A percentile compares a stretch with the other conserved stretches of the same genome.
phyloP scores from a whole-genome alignment of 2,888 invertebrate species.

The Pristionchus entomophagus region DNA sequence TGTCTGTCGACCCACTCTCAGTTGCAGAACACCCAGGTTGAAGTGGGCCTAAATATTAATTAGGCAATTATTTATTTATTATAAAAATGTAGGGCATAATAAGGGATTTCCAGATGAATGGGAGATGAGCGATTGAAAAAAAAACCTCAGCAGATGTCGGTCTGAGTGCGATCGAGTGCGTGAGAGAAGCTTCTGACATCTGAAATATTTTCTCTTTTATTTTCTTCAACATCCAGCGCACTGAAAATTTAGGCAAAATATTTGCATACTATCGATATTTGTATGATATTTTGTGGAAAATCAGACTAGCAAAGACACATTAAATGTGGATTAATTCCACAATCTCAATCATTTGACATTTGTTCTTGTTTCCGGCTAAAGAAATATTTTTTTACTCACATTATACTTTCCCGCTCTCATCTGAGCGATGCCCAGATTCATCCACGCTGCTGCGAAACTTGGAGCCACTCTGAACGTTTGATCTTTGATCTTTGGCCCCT shows the following conservation, averaged over 20 bases:
- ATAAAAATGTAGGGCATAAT: too few species aligned
- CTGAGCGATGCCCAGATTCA: conserved; percentile 95
- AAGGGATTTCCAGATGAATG: too few species aligned
- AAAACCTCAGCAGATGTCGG: conserved; percentile 85
- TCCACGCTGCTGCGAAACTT: conserved; percentile 96
- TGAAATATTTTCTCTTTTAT: too few species aligned
- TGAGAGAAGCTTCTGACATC: not conserved
- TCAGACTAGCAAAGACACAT: too few species aligned
- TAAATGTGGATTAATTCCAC: not conserved
- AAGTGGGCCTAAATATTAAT: conserved; percentile 78
- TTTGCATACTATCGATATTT: too few species aligned
- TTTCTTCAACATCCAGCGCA: too few species aligned
- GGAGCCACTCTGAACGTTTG: conserved; percentile 78
- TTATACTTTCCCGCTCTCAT: conserved; percentile 79
- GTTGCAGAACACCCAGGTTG: conserved; percentile 93
- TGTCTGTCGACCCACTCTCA: conserved; percentile 85
- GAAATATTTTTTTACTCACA: conserved; percentile 48
- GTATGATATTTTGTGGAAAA: too few species aligned
- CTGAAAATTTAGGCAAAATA: not conserved
- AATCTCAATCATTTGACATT: not conserved
- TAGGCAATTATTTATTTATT: conserved; percentile 43
- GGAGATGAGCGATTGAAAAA: conserved; percentile 80
- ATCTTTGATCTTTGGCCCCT: not conserved
- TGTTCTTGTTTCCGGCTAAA: too few species aligned
- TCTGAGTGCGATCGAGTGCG: conserved; percentile 84